A percentile compares a stretch with the other conserved stretches of the same genome.
These are phyloP conservation scores for Mercenaria mercenaria DNA, from an alignment of 1,140 invertebrate species.

Conservation along the genomic window DNA sequence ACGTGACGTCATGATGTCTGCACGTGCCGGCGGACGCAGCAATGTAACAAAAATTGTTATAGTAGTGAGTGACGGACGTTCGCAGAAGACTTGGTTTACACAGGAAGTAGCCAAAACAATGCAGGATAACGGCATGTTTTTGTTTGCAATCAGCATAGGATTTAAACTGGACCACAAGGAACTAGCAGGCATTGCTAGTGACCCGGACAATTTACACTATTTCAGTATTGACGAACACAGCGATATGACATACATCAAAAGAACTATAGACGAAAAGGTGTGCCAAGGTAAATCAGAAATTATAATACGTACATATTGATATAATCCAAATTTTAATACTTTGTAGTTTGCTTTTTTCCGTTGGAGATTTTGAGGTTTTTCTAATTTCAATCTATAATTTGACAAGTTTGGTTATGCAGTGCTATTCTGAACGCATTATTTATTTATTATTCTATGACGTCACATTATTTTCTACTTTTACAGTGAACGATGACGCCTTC, in stretches of 20 bases:
- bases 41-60: conserved; percentile 76
- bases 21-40: conserved; percentile 60
- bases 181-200: conserved; percentile 56
- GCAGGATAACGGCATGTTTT: conserved; percentile 45
- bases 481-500: neutral
- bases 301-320: too few species aligned
- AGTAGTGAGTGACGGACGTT: conserved; percentile 80
- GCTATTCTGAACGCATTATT: too few species aligned
- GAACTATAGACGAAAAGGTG: conserved; percentile 23
- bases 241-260: conserved; percentile 38
- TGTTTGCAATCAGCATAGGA: conserved; percentile 62
- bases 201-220: conserved; percentile 29
- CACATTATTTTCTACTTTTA: neutral
- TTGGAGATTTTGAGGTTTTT: neutral
- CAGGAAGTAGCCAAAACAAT: conserved; percentile 42
- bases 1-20: conserved; percentile 51
- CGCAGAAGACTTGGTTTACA: conserved; percentile 70
- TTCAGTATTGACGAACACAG: conserved; percentile 50
- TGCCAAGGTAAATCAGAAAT: conserved; percentile 3
- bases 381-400: neutral
- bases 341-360: too few species aligned
- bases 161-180: conserved; percentile 50
- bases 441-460: too few species aligned
- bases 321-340: too few species aligned
- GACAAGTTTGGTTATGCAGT: too few species aligned